Percentiles rank a stretch among this genome's conserved stretches.
Conservation (phyloP, 2,113 vertebrate genomes). For the Okapia johnstoni region DNA sequence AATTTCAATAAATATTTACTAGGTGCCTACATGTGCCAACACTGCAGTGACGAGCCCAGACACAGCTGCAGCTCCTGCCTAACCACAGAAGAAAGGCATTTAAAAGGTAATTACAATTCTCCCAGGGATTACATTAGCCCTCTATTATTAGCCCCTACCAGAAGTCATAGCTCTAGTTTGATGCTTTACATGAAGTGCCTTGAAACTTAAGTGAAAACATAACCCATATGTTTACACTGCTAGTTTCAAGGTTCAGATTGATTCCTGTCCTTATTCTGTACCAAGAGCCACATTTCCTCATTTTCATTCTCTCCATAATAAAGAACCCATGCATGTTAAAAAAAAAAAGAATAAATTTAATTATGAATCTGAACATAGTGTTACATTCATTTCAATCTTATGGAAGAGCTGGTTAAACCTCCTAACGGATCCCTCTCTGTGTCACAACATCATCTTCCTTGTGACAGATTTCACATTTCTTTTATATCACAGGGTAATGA, state of each 20-base stretch:
- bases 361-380: conserved; percentile 62
- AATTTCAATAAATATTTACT: background rate
- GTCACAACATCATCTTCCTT: conserved; percentile 80
- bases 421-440: conserved; percentile 74
- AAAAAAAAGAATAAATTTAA: conserved; percentile 55
- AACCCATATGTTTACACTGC: background rate
- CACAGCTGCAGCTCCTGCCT: background rate
- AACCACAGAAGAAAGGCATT: background rate
- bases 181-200: background rate
- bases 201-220: background rate
- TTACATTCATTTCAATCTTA: conserved; percentile 79
- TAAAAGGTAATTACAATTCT: background rate
- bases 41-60: background rate
- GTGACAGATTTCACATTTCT: conserved; percentile 78
- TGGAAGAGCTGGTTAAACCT: conserved; percentile 76
- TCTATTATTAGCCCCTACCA: background rate
- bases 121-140: background rate
- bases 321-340: background rate
- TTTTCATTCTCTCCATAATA: background rate
- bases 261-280: background rate
- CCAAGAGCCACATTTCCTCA: conserved; percentile 14
- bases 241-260: conserved; percentile 1
- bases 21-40: background rate
- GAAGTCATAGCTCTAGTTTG: background rate
- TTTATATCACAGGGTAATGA: conserved; percentile 76